Evolutionary conservation across 2,888 invertebrate species (phyloP), one percentile per base, ranked within the genome.

Genomic region (Melanchra persicariae): DNA sequence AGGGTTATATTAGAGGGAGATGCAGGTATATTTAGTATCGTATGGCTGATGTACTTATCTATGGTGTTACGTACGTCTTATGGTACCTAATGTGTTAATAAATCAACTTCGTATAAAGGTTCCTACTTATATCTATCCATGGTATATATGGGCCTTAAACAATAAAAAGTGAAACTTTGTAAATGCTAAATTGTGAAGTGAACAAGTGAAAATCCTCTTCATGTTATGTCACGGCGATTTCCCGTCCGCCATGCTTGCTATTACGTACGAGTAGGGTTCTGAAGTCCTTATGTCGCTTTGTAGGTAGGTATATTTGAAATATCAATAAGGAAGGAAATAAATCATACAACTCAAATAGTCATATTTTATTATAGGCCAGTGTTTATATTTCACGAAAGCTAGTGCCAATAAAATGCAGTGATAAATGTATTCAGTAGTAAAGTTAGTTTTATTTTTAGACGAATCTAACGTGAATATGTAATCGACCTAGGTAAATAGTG

Each of bases 401-500:
- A 26, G n/a, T 55, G 24, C 24, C 37, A 52, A 79, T 74, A 79
- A 74, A 68, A 26, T 60, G 10, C 12, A 54, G 12, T 52, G 51
- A 76, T 64, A 55, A 58, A 70, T 76, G 64, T 2, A 45, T 51
- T 49, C 51, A 61, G 61, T 22, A 17, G 58, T 60, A n/a, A 30
- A 47, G 75, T 76, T 45, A 6, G 64, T 45, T 70, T 24, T 76
- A 69, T 76, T 81, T 76, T 60, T 57, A 77, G 59, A 55, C 51
- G 47, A 66, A 63, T 49, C 26, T 43, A 34, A 47, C 12, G 22
- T 15, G 34, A 68, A 58, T 12, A 45, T 30, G 52, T 55, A 15
- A 43, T 30, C 37, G 19, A 47, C 37, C 12, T 26, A 26, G 12
- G 47, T 37, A 26, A 49, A 65, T 59, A 57, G 7, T 52, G 37